Evolutionary conservation across 2,888 invertebrate genomes (phyloP).

Genomic region (Nudaria mundana): DNA sequence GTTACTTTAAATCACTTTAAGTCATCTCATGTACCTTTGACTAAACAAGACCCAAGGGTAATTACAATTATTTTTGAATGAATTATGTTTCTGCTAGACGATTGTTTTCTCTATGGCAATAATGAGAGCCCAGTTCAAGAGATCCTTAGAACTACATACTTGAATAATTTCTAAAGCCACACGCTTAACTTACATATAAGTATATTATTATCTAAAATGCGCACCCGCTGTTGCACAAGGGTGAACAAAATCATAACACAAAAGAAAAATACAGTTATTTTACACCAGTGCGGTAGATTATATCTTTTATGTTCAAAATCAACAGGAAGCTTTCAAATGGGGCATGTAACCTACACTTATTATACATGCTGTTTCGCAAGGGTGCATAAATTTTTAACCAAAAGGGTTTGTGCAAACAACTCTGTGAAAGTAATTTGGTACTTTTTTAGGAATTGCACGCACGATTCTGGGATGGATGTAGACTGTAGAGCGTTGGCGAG

Average conservation of each 20-base stretch:
- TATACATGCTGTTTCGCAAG: constrained; percentile 65
- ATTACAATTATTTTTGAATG: no score
- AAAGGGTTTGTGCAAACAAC: constrained; percentile 73
- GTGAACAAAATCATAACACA: constrained; percentile 70
- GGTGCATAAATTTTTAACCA: constrained; percentile 75
- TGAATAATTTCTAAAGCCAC: constrained; percentile 45
- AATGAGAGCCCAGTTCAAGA: no score
- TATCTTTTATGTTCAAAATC: constrained; percentile 79
- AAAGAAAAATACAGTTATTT: constrained; percentile 78
- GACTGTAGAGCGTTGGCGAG: constrained; percentile 13
- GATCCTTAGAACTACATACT: no score
- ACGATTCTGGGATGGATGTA: constrained; percentile 35
- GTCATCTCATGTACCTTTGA: no score
- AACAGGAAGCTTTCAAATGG: constrained; percentile 80
- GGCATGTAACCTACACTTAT: constrained; percentile 81
- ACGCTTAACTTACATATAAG: constrained; percentile 43
- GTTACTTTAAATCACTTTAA: no score
- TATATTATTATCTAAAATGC: constrained; percentile 53
- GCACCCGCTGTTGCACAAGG: constrained; percentile 58
- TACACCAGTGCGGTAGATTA: constrained; percentile 80
- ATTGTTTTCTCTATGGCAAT: no score
- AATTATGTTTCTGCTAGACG: no score
- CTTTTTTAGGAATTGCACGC: constrained; percentile 54
- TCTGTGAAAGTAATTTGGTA: constrained; percentile 38
- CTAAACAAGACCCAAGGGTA: no score